Conservation (phyloP, 2,888 invertebrate species). For the Pteria penguin region DNA sequence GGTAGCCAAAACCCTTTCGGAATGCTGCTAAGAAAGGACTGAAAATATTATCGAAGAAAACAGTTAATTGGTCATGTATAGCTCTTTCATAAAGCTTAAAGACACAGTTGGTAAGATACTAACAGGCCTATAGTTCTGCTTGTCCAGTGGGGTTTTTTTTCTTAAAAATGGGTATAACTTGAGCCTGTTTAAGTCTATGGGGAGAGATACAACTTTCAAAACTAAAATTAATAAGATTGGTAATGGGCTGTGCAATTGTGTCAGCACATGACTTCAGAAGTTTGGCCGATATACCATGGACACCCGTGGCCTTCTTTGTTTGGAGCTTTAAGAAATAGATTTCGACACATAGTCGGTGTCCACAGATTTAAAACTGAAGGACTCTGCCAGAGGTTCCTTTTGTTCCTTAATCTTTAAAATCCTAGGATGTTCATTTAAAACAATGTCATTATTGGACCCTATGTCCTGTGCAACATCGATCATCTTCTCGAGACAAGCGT, state of each 20-base stretch:
- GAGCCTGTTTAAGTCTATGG: neutral
- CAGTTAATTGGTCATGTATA: neutral
- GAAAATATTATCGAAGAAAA: neutral
- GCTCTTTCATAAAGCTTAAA: neutral
- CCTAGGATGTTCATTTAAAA: no score
- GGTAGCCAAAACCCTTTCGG: neutral
- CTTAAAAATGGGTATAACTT: neutral
- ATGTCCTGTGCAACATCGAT: no score
- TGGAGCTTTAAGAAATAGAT: neutral
- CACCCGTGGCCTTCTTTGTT: neutral
- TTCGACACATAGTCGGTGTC: neutral
- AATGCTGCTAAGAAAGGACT: neutral
- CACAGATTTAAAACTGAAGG: neutral
- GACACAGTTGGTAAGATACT: conserved; percentile 11
- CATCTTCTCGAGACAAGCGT: no score
- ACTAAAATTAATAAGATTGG: neutral
- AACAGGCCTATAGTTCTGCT: conserved; percentile 7
- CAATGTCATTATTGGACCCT: no score
- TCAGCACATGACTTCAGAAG: neutral
- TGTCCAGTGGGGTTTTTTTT: conserved; percentile 1
- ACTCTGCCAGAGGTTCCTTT: no score
- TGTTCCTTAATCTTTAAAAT: no score
- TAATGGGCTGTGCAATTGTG: neutral
- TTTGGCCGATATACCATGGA: neutral
- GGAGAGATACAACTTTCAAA: neutral